Evolutionary conservation across 1,140 invertebrate species (phyloP).

Genomic region (Aethina tumida): DNA sequence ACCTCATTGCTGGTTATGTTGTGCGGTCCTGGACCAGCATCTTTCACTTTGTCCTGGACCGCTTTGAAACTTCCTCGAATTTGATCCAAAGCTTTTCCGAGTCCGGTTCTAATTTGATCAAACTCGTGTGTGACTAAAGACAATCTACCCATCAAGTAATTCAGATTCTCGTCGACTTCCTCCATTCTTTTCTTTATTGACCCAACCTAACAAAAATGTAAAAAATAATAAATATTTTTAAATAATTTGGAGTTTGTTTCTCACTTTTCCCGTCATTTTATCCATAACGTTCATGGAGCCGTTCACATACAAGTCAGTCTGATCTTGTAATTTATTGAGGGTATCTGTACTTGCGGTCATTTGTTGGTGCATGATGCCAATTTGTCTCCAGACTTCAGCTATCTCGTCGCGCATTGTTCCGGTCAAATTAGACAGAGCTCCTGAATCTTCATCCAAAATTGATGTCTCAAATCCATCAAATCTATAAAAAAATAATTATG

Average conservation of each 20-base stretch:
- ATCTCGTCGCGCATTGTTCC: conserved; percentile 71
- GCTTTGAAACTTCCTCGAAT: conserved; percentile 56
- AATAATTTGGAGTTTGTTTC: conserved; percentile 4
- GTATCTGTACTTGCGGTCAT: conserved; percentile 64
- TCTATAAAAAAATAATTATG: conserved; percentile 32
- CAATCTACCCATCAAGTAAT: conserved; percentile 70
- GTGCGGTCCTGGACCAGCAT: conserved; percentile 33
- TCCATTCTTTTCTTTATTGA: conserved; percentile 68
- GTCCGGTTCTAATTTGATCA: conserved; percentile 66
- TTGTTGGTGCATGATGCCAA: conserved; percentile 80
- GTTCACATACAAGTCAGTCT: conserved; percentile 72
- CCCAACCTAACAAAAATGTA: conserved; percentile 43
- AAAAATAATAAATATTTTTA: conserved; percentile 3
- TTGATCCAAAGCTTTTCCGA: conserved; percentile 60
- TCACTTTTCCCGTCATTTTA: conserved; percentile 67
- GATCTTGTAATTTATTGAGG: conserved; percentile 64
- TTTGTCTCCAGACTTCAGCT: conserved; percentile 76
- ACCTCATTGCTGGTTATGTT: conserved; percentile 24
- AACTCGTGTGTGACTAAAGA: conserved; percentile 79
- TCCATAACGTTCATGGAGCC: conserved; percentile 72
- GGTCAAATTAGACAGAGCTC: conserved; percentile 63
- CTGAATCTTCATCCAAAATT: conserved; percentile 65
- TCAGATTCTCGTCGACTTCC: conserved; percentile 76
- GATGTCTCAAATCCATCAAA: conserved; percentile 59
- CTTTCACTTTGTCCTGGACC: conserved; percentile 49